phyloP scores from a whole-genome alignment of 2,797 vertebrate genomes.

The Lutjanus campechanus region DNA sequence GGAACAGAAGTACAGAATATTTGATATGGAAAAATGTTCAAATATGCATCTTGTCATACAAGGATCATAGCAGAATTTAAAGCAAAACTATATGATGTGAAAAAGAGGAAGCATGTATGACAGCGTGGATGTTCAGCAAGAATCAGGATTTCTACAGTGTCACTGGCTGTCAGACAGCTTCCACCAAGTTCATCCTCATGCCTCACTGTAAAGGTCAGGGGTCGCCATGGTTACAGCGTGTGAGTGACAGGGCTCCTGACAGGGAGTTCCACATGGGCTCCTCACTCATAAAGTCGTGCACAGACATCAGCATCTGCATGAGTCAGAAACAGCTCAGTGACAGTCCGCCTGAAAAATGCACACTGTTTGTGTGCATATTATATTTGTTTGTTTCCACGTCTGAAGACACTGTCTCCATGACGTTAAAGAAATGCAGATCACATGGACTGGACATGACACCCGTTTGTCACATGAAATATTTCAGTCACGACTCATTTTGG shows the following conservation, averaged over 20 bases:
- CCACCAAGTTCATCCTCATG: background rate
- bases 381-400: background rate
- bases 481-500: background rate
- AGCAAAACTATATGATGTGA: background rate
- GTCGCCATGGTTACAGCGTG: slow-evolving; percentile 6
- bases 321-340: slow-evolving; percentile 2
- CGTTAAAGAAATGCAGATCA: background rate
- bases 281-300: background rate
- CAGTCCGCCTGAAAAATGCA: slow-evolving; percentile 1
- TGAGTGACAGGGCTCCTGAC: slow-evolving; percentile 49
- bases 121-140: background rate
- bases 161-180: background rate
- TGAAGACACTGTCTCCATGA: background rate
- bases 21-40: background rate
- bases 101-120: slow-evolving; percentile 1
- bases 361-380: too few species aligned
- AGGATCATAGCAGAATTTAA: background rate
- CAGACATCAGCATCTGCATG: background rate
- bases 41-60: too few species aligned
- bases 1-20: background rate
- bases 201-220: slow-evolving; percentile 25
- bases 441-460: background rate
- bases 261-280: slow-evolving; percentile 34
- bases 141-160: background rate
- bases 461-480: background rate